Conservation (phyloP, 2,888 invertebrate genomes). For the Drosophila testacea region DNA sequence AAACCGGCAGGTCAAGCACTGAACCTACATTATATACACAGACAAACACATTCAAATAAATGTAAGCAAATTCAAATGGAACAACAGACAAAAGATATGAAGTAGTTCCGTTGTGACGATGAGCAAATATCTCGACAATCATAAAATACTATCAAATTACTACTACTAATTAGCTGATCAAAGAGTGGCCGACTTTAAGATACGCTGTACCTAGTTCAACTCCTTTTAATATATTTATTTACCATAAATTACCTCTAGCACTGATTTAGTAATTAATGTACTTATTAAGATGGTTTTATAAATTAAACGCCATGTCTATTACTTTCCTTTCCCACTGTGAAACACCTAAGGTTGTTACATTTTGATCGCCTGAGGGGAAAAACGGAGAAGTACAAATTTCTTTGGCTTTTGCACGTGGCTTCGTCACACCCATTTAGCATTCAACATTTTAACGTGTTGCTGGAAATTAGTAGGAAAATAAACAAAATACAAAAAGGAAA, state of each 20-base stretch:
- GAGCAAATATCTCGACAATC: no score
- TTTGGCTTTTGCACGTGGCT: constrained; percentile 65
- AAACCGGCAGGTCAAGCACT: constrained; percentile 14
- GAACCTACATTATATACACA: constrained; percentile 15
- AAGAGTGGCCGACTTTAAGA: no score
- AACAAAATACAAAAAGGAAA: constrained; percentile 14
- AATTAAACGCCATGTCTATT: no score
- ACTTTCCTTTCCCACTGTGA: constrained; percentile 25
- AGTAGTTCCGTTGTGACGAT: not conserved
- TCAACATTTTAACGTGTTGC: constrained; percentile 60
- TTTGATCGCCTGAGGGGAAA: constrained; percentile 11
- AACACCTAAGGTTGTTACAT: constrained; percentile 18
- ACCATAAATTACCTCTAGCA: no score
- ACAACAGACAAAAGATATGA: not conserved
- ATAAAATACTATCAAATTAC: no score
- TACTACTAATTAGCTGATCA: no score
- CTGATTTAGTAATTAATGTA: no score
- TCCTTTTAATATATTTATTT: no score
- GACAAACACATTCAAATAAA: not conserved
- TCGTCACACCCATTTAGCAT: constrained; percentile 63
- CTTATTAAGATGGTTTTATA: no score
- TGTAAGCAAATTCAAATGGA: constrained; percentile 6
- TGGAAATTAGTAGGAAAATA: constrained; percentile 62
- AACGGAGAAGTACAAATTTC: constrained; percentile 5
- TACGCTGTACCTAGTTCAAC: no score